Percentiles rank a stretch among this genome's conserved stretches.
These are phyloP conservation scores for Mormyrus iriodes DNA, from an alignment of 2,113 vertebrate species.

Conservation along the genomic window DNA sequence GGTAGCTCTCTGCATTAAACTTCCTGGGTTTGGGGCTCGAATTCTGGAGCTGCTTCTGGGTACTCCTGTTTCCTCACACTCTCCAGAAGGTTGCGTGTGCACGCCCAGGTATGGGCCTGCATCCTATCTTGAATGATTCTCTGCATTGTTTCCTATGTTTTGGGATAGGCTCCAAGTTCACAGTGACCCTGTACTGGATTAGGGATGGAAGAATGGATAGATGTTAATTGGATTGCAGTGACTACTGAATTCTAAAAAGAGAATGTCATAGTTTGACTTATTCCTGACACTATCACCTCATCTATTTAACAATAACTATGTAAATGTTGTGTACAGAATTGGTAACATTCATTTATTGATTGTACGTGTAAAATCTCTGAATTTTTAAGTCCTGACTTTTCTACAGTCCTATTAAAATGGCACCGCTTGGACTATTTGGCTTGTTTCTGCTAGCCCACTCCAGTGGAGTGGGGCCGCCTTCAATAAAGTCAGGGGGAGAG, in stretches of 20 bases:
- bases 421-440: background rate
- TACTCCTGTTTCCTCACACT: background rate
- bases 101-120: background rate
- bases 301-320: background rate
- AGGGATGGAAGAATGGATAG: no score
- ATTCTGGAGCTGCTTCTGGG: background rate
- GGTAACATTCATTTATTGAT: background rate
- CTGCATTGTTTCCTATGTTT: no score
- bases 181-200: background rate
- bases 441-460: background rate
- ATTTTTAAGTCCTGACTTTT: background rate
- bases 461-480: slow-evolving; percentile 13
- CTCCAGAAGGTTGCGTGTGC: background rate
- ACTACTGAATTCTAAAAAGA: background rate
- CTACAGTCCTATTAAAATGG: background rate
- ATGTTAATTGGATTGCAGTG: background rate
- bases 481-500: background rate
- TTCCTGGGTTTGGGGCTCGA: background rate
- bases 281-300: background rate
- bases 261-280: background rate
- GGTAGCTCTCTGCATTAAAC: background rate
- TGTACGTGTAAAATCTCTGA: background rate
- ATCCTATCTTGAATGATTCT: background rate
- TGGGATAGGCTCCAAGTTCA: background rate
- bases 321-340: background rate